phyloP scores from a whole-genome alignment of 2,888 invertebrate species.

The Nephrotoma appendiculata region DNA sequence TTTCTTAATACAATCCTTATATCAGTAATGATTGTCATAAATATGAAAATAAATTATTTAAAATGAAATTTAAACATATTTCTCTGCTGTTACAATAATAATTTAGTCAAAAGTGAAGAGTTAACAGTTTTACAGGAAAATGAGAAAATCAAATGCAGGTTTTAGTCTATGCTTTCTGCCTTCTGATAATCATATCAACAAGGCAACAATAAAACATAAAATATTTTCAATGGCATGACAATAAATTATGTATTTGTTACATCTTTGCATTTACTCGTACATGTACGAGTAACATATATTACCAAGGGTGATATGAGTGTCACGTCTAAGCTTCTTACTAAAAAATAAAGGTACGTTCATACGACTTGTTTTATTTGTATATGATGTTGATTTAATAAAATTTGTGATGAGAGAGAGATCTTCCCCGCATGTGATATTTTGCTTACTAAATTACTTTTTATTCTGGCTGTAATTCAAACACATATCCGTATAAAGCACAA shows the following conservation, averaged over 20 bases:
- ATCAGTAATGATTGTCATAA: not conserved
- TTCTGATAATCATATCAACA: not conserved
- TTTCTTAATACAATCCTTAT: not conserved
- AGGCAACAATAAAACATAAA: not conserved
- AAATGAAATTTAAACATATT: not conserved
- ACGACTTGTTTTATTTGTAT: not conserved
- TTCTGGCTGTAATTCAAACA: not conserved
- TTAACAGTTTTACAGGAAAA: not conserved
- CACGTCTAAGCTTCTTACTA: not conserved
- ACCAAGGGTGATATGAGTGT: not conserved
- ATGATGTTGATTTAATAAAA: not conserved
- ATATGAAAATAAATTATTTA: not conserved
- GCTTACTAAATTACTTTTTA: not conserved
- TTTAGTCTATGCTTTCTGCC: not conserved
- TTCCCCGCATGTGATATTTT: not conserved
- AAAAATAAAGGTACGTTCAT: not conserved
- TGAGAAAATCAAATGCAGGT: not conserved
- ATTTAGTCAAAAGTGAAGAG: not conserved
- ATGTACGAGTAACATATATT: not conserved
- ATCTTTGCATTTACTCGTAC: not conserved
- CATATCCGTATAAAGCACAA: not conserved
- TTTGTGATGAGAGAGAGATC: not conserved
- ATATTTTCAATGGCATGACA: not conserved
- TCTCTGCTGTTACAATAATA: not conserved
- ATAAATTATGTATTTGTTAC: not conserved